Percentiles rank a stretch among this genome's conserved stretches.
Evolutionary conservation across 2,113 vertebrate genomes (phyloP).

Genomic region (Blennius ocellaris): DNA sequence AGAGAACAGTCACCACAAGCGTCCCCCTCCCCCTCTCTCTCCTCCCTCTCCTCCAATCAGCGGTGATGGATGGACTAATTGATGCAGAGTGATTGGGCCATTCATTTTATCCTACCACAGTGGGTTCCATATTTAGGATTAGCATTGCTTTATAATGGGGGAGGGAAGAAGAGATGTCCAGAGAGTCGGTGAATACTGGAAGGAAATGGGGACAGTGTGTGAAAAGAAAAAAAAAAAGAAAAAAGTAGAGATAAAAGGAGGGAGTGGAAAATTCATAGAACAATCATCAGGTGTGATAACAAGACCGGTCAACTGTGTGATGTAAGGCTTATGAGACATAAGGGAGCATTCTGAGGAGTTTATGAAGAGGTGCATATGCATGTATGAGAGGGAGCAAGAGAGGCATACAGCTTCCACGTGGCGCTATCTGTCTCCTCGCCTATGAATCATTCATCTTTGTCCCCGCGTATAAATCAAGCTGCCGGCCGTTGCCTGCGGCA

Average conservation of each 20-base stretch:
- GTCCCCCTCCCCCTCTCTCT: background rate
- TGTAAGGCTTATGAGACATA: slow-evolving; percentile 51
- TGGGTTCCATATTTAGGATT: slow-evolving; percentile 76
- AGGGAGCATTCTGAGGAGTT: slow-evolving; percentile 41
- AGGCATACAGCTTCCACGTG: slow-evolving; percentile 45
- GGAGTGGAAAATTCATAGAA: background rate
- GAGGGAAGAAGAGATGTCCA: slow-evolving; percentile 43
- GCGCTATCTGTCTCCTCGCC: slow-evolving; percentile 52
- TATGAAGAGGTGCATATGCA: slow-evolving; percentile 51
- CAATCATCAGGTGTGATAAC: slow-evolving; percentile 16
- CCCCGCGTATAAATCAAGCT: slow-evolving; percentile 81
- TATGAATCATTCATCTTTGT: slow-evolving; percentile 83
- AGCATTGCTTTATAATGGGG: slow-evolving; percentile 54
- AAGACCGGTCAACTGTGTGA: slow-evolving; percentile 43
- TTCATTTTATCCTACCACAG: slow-evolving; percentile 77
- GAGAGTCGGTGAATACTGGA: slow-evolving; percentile 32
- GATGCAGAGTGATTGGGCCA: slow-evolving; percentile 79
- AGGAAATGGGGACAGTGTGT: slow-evolving; percentile 6
- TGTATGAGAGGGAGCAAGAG: slow-evolving; percentile 20
- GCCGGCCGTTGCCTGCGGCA: slow-evolving; percentile 69
- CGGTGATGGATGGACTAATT: slow-evolving; percentile 85
- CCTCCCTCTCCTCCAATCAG: slow-evolving; percentile 61
- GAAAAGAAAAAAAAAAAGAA: slow-evolving; percentile 16
- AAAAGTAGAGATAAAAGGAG: slow-evolving; percentile 7
- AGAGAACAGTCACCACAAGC: slow-evolving; percentile 42